Evolutionary conservation across 2,113 vertebrate genomes (phyloP), one percentile per base, ranked within the genome.

Genomic region (Polyodon spathula): DNA sequence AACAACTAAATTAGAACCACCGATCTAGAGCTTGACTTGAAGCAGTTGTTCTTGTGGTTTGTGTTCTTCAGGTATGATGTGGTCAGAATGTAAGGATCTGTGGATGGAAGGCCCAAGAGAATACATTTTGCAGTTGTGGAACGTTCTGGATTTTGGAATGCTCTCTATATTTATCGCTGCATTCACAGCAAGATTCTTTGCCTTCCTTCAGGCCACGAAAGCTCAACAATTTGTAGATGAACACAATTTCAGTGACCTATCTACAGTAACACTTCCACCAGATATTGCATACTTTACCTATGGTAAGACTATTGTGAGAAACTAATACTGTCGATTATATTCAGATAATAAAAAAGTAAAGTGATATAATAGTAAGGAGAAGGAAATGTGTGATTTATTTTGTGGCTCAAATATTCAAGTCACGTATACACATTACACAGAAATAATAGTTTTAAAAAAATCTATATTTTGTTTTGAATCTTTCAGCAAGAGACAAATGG

Each of bases 401-500:
- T 51, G 40, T 37, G 37, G 17, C 57, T 27, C 38, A 7, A 17
- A 4, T 43, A 42, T 43, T 43, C 5, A 2, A 6, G 12, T 58
- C 11, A 9, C 14, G 38, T n/a, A 6, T n/a, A 42, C 11, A 4
- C 6, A 41, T 58, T 17, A 42, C 14, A 41, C 17, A 15, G 6
- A n/a, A n/a, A n/a, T n/a, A n/a, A n/a, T n/a, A n/a, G n/a, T n/a
- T n/a, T n/a, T n/a, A n/a, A n/a, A n/a, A n/a, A n/a, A n/a, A 54
- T 66, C 63, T 68, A 66, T 41, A 8, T 39, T 68, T 2, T 67
- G 16, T 78, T 62, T 80, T 1, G 0, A 78, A 10, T 81, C 54
- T 84, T 81, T 70, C 74, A 93, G 91, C 91, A 61, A 89, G 91
- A 84, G 88, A 91, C 65, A 90, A 87, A 76, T 93, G 91, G 91